Evolutionary conservation across 92 coral and sea anemone genomes (phyloP), one percentile per base, ranked within the genome.

Genomic region (Pocillopora grandis): DNA sequence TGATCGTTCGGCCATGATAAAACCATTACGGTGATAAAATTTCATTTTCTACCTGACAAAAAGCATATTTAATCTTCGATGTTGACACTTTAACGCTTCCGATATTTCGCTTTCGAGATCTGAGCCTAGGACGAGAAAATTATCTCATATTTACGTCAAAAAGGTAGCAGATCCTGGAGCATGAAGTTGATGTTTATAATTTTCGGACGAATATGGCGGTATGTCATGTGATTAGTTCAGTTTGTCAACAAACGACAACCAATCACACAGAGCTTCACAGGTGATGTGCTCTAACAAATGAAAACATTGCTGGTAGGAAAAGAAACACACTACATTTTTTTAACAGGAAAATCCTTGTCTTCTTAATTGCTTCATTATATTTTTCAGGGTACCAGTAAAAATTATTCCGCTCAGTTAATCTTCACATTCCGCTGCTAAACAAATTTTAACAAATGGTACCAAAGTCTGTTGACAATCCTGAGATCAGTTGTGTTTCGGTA

Each of bases 181-280:
- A 17, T 5, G 5, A 16, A 73, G 33, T 59, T 66, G 36, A 83
- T 83, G 85, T 86, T 86, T 81, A 66, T 67, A 75, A 77, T 64
- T 73, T 81, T 65, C 66, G n/a, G 56, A 70, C 48, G 84, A 82
- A 84, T 70, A 91, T 74, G 87, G 87, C 87, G 71, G 78, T 64
- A 71, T 79, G 88, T 91, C 92, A 86, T 81, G 94, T 89, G 91
- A 91, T 90, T 62, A 80, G 82, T 77, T 89, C 70, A 81, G 85
- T 80, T 77, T 88, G 88, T 89, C 86, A 91, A 93, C 88, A 89
- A 71, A 72, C 74, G 63, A 70, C 64, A 72, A 61, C 97, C 97
- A 93, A 93, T 91, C 94, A 87, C 80, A 85, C 87, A 61, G 82
- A 23, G 76, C 27, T n/a, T 70, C 76, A 76, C 94, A 91, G 94